phyloP scores from a whole-genome alignment of 2,113 vertebrate species.

The Oreochromis spilurus region DNA sequence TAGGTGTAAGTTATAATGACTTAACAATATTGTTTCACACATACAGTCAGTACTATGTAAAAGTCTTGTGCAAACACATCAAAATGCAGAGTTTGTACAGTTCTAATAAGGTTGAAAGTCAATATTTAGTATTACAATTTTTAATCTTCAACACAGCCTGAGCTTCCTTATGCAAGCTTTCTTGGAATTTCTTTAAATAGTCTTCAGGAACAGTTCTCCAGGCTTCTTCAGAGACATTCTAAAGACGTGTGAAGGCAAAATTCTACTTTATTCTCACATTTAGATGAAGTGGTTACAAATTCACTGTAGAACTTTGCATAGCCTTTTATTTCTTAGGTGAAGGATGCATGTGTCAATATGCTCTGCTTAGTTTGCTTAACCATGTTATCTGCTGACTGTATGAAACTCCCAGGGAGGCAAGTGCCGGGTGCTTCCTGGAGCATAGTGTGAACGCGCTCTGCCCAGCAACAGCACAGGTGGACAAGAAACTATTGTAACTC shows the following conservation, averaged over 20 bases:
- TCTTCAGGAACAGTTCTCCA: not conserved
- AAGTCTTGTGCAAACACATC: not conserved
- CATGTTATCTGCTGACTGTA: not conserved
- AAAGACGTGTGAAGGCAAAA: fast-evolving
- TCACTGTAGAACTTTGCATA: not conserved
- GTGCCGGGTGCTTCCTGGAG: not conserved
- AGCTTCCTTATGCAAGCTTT: fast-evolving
- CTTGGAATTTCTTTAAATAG: not conserved
- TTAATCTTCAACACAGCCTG: not conserved
- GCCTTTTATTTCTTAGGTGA: not conserved
- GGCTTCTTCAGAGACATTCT: not conserved
- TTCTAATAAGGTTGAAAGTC: not conserved
- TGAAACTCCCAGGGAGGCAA: not conserved
- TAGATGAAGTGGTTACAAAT: not conserved
- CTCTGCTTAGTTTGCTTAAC: not conserved
- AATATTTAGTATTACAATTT: not conserved
- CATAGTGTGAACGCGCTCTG: not conserved
- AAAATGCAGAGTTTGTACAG: not conserved
- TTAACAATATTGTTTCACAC: not conserved
- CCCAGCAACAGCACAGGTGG: not conserved
- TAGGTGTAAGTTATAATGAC: not conserved
- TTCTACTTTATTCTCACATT: not conserved
- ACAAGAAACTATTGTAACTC: not conserved
- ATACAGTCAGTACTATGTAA: not conserved
- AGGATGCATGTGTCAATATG: not conserved